These are phyloP conservation scores for Verasper variegatus DNA, from an alignment of 2,113 vertebrate species.

Conservation along the genomic window DNA sequence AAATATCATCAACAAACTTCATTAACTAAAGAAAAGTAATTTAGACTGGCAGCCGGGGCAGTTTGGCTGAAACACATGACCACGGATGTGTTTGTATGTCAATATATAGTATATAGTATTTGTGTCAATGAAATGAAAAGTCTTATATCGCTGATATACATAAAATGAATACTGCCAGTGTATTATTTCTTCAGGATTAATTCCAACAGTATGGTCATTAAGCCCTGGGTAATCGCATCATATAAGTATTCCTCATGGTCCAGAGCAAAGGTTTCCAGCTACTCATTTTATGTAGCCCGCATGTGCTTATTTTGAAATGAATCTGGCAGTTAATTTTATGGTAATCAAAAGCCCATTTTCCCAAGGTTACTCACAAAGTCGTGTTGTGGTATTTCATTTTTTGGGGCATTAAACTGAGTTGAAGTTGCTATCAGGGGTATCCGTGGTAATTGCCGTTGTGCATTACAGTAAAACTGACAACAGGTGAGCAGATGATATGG, in stretches of 20 bases:
- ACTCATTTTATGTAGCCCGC: constrained; percentile 60
- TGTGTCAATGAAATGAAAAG: not conserved
- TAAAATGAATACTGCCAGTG: not conserved
- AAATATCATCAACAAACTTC: no score
- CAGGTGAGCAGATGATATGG: constrained; percentile 62
- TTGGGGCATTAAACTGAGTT: constrained; percentile 29
- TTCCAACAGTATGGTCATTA: constrained; percentile 56
- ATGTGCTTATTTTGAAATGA: constrained; percentile 67
- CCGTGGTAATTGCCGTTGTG: constrained; percentile 58
- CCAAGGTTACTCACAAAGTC: constrained; percentile 74
- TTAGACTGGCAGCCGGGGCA: no score
- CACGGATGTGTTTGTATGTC: no score
- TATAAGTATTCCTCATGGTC: constrained; percentile 45
- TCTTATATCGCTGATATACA: not conserved
- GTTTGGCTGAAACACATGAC: no score
- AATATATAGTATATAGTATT: no score
- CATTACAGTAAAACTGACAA: constrained; percentile 52
- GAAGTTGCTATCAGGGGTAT: constrained; percentile 57
- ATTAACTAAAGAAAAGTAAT: no score
- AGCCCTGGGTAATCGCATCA: constrained; percentile 56
- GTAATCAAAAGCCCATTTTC: constrained; percentile 69
- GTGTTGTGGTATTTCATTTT: constrained; percentile 35
- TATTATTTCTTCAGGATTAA: constrained; percentile 36
- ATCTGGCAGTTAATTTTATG: constrained; percentile 77
- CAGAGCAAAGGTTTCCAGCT: constrained; percentile 53